Conservation (phyloP, 2,113 vertebrate genomes). For the Carassius auratus region DNA sequence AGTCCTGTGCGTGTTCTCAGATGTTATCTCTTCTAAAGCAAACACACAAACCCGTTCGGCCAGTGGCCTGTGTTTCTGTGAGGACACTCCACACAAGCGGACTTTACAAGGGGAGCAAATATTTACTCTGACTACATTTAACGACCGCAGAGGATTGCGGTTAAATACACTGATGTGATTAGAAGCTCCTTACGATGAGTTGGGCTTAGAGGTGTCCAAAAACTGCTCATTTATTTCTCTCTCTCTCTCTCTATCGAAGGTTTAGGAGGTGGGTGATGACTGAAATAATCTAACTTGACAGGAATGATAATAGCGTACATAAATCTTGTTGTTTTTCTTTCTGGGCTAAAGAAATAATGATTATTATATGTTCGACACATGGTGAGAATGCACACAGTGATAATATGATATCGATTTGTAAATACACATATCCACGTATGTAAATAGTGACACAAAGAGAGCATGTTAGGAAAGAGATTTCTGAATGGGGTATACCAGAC, state of each 20-base stretch:
- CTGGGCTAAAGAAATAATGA: constrained; percentile 37
- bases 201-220: constrained; percentile 17
- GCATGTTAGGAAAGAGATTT: background rate
- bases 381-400: background rate
- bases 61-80: constrained; percentile 61
- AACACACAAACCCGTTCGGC: constrained; percentile 60
- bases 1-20: constrained; percentile 55
- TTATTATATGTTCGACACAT: constrained; percentile 6
- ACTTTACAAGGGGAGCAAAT: constrained; percentile 70
- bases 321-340: constrained; percentile 41
- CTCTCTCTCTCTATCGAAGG: background rate
- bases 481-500: background rate
- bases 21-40: constrained; percentile 67
- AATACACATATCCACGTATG: constrained; percentile 5
- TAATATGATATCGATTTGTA: constrained; percentile 41
- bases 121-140: constrained; percentile 65
- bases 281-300: constrained; percentile 43
- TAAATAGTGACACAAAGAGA: constrained; percentile 48
- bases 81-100: constrained; percentile 62
- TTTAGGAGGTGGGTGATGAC: constrained; percentile 25
- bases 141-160: constrained; percentile 33
- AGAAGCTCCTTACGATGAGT: constrained; percentile 30
- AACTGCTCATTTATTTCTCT: background rate
- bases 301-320: constrained; percentile 42
- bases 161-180: constrained; percentile 49